Evolutionary conservation across 1,140 invertebrate species (phyloP).

Genomic region (Anadara kagoshimensis): DNA sequence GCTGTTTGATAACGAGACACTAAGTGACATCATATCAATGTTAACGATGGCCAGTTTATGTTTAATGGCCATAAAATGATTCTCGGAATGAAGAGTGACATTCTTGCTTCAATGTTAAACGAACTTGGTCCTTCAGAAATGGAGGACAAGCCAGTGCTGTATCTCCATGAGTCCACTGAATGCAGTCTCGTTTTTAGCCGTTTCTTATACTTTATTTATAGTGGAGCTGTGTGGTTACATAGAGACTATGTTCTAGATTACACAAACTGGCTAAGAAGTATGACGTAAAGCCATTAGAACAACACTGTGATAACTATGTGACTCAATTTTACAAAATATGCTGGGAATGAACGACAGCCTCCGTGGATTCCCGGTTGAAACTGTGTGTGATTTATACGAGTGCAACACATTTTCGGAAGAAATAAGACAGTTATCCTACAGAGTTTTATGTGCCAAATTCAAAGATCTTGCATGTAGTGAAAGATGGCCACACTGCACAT

Average conservation of each 20-base stretch:
- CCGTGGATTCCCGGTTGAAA: slow-evolving; percentile 53
- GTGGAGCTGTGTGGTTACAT: slow-evolving; percentile 69
- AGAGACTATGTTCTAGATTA: slow-evolving; percentile 65
- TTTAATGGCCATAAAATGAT: slow-evolving; percentile 69
- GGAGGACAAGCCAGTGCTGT: slow-evolving; percentile 52
- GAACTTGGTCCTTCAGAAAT: slow-evolving; percentile 30
- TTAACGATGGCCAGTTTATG: slow-evolving; percentile 60
- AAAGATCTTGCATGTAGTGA: slow-evolving; percentile 54
- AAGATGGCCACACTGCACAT: slow-evolving; percentile 57
- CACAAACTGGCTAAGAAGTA: slow-evolving; percentile 63
- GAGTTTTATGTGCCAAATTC: slow-evolving; percentile 61
- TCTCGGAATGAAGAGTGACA: slow-evolving; percentile 64
- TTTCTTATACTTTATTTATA: slow-evolving; percentile 70
- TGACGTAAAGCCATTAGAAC: slow-evolving; percentile 53
- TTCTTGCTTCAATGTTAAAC: slow-evolving; percentile 61
- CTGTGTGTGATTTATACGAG: slow-evolving; percentile 60
- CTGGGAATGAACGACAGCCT: slow-evolving; percentile 34
- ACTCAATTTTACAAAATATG: slow-evolving; percentile 62
- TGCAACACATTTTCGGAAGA: slow-evolving; percentile 51
- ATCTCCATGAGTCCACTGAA: slow-evolving; percentile 56
- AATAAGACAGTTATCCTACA: slow-evolving; percentile 56
- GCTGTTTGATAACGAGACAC: slow-evolving; percentile 63
- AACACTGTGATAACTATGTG: slow-evolving; percentile 67
- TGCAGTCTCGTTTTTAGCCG: slow-evolving; percentile 66
- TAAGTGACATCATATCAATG: slow-evolving; percentile 63